phyloP scores from a whole-genome alignment of 2,797 vertebrate genomes.

The Antrozous pallidus region DNA sequence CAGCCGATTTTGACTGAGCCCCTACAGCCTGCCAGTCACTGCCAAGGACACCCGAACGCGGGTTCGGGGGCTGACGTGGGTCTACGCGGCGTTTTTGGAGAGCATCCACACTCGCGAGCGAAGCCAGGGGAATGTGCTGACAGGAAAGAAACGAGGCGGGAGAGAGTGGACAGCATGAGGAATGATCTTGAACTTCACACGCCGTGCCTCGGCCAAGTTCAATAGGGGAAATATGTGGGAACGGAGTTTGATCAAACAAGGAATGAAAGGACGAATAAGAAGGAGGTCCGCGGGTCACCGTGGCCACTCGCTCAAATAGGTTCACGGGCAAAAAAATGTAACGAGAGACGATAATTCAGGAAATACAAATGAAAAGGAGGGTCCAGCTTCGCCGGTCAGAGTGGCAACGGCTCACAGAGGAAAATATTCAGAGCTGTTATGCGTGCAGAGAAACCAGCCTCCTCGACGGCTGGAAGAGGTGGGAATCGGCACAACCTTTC shows the following conservation, averaged over 20 bases:
- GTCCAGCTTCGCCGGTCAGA: background rate
- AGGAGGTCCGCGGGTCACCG: background rate
- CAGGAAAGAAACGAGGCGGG: accelerated
- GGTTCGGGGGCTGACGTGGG: accelerated
- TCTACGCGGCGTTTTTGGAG: accelerated
- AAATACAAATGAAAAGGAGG: background rate
- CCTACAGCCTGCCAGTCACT: background rate
- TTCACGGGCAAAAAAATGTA: background rate
- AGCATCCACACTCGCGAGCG: accelerated
- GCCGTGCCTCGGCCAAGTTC: background rate
- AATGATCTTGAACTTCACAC: background rate
- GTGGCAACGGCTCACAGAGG: background rate
- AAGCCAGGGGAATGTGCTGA: accelerated
- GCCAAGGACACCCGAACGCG: accelerated
- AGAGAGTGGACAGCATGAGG: accelerated
- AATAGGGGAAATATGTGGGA: accelerated
- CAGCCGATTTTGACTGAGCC: background rate
- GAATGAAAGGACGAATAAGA: background rate
- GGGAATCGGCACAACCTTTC: accelerated
- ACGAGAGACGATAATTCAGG: background rate
- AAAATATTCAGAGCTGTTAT: background rate
- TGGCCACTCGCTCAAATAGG: background rate
- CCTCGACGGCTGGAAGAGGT: accelerated
- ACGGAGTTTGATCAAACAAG: background rate
- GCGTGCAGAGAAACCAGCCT: background rate